Evolutionary conservation across 2,797 vertebrate species (phyloP).

Genomic region (Sebastes umbrosus): DNA sequence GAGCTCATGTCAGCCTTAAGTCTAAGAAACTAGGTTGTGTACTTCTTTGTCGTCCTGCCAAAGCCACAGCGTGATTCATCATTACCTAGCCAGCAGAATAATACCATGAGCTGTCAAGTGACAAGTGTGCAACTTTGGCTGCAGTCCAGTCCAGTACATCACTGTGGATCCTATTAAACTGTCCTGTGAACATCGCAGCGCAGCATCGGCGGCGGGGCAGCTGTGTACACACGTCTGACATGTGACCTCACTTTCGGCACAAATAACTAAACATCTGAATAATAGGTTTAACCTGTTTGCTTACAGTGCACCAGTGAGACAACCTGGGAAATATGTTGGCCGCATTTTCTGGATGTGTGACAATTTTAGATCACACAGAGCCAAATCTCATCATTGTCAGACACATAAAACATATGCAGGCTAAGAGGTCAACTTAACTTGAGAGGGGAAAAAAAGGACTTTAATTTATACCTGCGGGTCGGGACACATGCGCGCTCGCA

Average conservation of each 20-base stretch:
- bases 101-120: slow-evolving; percentile 58
- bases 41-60: slow-evolving; percentile 62
- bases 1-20: slow-evolving; percentile 45
- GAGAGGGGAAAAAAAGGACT: neutral
- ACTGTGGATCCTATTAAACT: slow-evolving; percentile 68
- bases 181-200: slow-evolving; percentile 42
- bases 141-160: slow-evolving; percentile 60
- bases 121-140: slow-evolving; percentile 66
- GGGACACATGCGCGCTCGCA: too few relatives aligned
- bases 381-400: slow-evolving; percentile 6
- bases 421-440: neutral
- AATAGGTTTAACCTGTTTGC: slow-evolving; percentile 43
- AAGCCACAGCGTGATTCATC: slow-evolving; percentile 62
- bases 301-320: neutral
- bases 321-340: neutral
- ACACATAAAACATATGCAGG: neutral
- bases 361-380: neutral
- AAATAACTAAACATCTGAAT: slow-evolving; percentile 48
- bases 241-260: slow-evolving; percentile 36
- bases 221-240: slow-evolving; percentile 46
- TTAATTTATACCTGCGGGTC: neutral
- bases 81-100: slow-evolving; percentile 50
- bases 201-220: slow-evolving; percentile 12
- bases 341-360: neutral
- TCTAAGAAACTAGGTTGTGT: slow-evolving; percentile 47